Evolutionary conservation across 1,140 invertebrate species (phyloP), one percentile per base, ranked within the genome.

Genomic region (Neodiprion virginianus): DNA sequence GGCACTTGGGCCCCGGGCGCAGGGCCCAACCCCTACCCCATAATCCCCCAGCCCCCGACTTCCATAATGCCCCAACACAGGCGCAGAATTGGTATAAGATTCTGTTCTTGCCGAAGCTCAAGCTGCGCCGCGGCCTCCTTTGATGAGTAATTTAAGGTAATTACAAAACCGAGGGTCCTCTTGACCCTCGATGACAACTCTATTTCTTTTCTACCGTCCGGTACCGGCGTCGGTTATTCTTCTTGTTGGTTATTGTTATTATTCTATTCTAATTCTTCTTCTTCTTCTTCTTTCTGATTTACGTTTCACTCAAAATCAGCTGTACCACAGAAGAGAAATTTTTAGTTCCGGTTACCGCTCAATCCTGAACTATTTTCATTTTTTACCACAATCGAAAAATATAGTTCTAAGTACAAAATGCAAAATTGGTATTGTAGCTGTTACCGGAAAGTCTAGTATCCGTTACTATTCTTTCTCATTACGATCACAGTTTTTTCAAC

Each of bases 111-210:
- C 14, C 11, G 7, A 23, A 71, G 47, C 70, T 40, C 70, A 23
- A 71, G 70, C 70, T 21, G 70, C 3, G 68, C 68, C 4, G 67
- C 71, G 74, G 71, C 67, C 69, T 50, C 71, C 74, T 75, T 75
- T 75, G 74, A 75, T 4, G 17, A 72, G 61, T 71, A 40, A 72
- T 75, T 75, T 75, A 75, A 69, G 71, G 71, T 76, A 76, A 73
- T 76, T 73, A 73, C 71, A 72, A 69, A 72, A 73, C 17, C 49
- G 21, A 61, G 28, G 68, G 67, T 75, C 28, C 66, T 23, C 48
- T 75, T 61, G 74, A 75, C 61, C 65, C 23, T 61, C 11, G n/a
- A 61, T 8, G 53, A 61, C 53, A 61, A 17, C 53, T 61, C 53
- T 61, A 61, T 61, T 61, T 61, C 53, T 61, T 61, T 61, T 61